Conservation (phyloP, 2,888 invertebrate species). For the Ophioninae sp. region DNA sequence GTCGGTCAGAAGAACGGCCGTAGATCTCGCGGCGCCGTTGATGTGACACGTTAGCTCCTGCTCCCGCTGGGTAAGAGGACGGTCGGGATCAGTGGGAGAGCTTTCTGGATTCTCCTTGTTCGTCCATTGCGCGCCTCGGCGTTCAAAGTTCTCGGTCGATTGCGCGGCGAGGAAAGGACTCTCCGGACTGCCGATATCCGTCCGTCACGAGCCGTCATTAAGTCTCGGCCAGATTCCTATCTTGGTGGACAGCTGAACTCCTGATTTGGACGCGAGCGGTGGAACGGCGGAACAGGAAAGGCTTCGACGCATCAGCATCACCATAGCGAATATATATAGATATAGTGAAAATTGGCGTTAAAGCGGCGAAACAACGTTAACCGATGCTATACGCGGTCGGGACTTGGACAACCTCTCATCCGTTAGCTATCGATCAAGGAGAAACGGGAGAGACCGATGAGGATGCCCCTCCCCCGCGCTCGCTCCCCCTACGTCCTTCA, state of each 20-base stretch:
- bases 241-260: conserved; percentile 68
- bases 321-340: conserved; percentile 14
- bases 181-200: conserved; percentile 70
- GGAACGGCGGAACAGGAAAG: conserved; percentile 49
- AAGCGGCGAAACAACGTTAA: conserved; percentile 67
- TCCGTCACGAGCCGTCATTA: conserved; percentile 78
- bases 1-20: conserved; percentile 71
- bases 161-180: conserved; percentile 51
- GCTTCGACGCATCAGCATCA: conserved; percentile 40
- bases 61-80: conserved; percentile 56
- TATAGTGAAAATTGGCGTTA: conserved; percentile 68
- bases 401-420: conserved; percentile 73
- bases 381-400: conserved; percentile 69
- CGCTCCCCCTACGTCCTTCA: conserved; percentile 54
- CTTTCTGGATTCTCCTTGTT: conserved; percentile 56
- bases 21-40: conserved; percentile 79
- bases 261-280: conserved; percentile 70
- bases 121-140: conserved; percentile 53
- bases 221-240: conserved; percentile 77
- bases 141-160: conserved; percentile 65
- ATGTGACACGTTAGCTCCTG: conserved; percentile 72
- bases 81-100: conserved; percentile 62
- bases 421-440: conserved; percentile 76
- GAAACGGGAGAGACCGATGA: conserved; percentile 52
- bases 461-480: conserved; percentile 42